Evolutionary conservation across 2,888 invertebrate genomes (phyloP), one percentile per base, ranked within the genome.

Genomic region (Tetranychus truncatus): DNA sequence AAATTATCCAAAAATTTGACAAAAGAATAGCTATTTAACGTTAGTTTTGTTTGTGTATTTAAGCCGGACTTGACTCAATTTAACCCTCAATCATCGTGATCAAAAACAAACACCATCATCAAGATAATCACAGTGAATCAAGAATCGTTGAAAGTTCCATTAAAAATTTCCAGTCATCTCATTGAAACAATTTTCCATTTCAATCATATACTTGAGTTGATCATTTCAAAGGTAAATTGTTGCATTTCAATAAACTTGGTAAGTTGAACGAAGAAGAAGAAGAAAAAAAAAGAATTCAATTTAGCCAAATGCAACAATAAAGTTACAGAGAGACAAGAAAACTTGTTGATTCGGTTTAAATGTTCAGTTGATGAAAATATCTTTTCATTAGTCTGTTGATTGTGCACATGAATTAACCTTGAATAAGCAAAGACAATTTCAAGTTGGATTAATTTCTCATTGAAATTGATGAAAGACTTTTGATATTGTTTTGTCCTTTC

Each of bases 11-110:
- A 55, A 55, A 55, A 15, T 55, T 55, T 55, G 55, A 55, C 55
- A 55, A 55, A 55, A 55, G 15, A 15, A 55, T 15, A 55, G 15
- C 55, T 46, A 15, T 55, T 55, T 55, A 55, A 55, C 55, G 55
- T 55, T 55, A 55, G 55, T 55, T 46, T 46, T 46, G 9, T 46
- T 55, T 55, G 55, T 55, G 55, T 55, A 55, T 55, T 15, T 55
- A 15, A 55, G 15, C 55, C 55, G 55, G 55, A 55, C 55, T 55
- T 55, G 55, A 55, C 9, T 55, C 15, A 55, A 55, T 15, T 55
- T 55, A 55, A 55, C 55, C 55, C 55, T 55, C 55, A 55, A 55
- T 55, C 55, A 55, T 55, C 55, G 55, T 55, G 55, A 55, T 55
- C 55, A 15, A 55, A 34, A 55, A 15, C 15, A 55, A 55, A 55